Evolutionary conservation across 2,888 invertebrate genomes (phyloP), one percentile per base, ranked within the genome.

Genomic region (Agonopterix alstromeriana): DNA sequence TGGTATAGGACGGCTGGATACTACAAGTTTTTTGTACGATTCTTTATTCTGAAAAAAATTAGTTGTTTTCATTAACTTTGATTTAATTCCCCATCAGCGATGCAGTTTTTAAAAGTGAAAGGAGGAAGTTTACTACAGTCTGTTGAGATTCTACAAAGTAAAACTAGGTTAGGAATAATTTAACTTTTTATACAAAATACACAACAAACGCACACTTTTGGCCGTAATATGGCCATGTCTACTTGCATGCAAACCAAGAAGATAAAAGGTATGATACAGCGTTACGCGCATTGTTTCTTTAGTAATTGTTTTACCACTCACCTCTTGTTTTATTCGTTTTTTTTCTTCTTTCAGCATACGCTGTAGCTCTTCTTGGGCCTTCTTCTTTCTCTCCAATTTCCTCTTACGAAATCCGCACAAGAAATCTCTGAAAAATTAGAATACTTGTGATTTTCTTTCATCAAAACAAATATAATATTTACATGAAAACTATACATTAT

Each of bases 391-490:
- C 71, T 94, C 93, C 43, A 94, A 76, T 72, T 96, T 96, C 54
- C 96, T 88, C 81, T 95, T 95, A 43, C 91, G 94, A 71, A 96
- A 96, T 1, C 96, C 95, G 55, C 93, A 93, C 35, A 96, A 77
- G 70, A 94, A 96, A 43, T 95, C 94, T 67, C 95, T 95, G 68
- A 48, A 90, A 75, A 54, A 27, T 27, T 27, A 27, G 11, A 47
- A 10, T 10, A 42, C 7, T 27, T 3, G 27, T 27, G 27, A 36
- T 42, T 45, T 3, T 11, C 11, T 27, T 27, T 27, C 5, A 27
- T 27, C 27, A 27, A 27, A 27, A 27, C 27, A 27, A 3, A 27
- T 27, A 27, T 27, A 27, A 27, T 27, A 27, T 27, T 27, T 27
- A 27, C 27, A 27, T 5, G 27, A 27, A 27, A 5, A 27, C 27